Percentiles rank a stretch among this genome's conserved stretches.
Evolutionary conservation across 2,113 vertebrate species (phyloP).

Genomic region (Tamias sibiricus): DNA sequence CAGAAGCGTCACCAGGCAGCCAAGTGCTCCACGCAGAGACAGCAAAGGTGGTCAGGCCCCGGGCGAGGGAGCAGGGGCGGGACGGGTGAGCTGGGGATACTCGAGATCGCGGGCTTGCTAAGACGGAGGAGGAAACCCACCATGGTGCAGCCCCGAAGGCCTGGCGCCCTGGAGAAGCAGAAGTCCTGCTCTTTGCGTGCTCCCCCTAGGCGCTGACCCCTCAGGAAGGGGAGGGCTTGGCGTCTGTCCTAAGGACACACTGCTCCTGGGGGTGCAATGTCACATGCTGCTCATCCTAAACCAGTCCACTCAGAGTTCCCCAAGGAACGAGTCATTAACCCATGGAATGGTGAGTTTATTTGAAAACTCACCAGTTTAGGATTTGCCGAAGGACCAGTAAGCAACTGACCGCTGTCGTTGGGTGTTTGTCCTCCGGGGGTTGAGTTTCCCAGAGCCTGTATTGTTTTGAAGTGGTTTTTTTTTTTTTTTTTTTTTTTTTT

Average conservation of each 20-base stretch:
- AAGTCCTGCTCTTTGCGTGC: background rate
- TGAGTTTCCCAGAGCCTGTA: background rate
- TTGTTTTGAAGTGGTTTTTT: background rate
- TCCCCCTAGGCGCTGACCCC: background rate
- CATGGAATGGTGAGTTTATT: background rate
- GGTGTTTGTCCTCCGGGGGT: background rate
- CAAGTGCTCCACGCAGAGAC: rapidly evolving
- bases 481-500: too few species aligned
- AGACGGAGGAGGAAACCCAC: background rate
- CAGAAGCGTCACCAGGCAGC: rapidly evolving
- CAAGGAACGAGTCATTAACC: constrained; percentile 44
- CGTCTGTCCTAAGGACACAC: background rate
- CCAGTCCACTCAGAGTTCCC: constrained; percentile 4
- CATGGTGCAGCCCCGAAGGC: background rate
- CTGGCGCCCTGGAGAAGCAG: rapidly evolving
- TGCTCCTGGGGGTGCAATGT: background rate
- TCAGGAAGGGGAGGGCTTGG: background rate
- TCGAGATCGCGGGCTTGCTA: background rate
- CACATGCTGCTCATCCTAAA: background rate
- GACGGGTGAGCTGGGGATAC: too few species aligned
- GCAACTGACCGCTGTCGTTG: background rate
- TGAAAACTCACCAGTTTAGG: constrained; percentile 29
- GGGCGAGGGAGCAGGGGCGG: too few species aligned
- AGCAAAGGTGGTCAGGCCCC: too few species aligned
- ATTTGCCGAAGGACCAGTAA: background rate